Percentiles rank a stretch among this genome's conserved stretches.
phyloP scores from a whole-genome alignment of 2,888 invertebrate species.

The Platycheirus rosarum region DNA sequence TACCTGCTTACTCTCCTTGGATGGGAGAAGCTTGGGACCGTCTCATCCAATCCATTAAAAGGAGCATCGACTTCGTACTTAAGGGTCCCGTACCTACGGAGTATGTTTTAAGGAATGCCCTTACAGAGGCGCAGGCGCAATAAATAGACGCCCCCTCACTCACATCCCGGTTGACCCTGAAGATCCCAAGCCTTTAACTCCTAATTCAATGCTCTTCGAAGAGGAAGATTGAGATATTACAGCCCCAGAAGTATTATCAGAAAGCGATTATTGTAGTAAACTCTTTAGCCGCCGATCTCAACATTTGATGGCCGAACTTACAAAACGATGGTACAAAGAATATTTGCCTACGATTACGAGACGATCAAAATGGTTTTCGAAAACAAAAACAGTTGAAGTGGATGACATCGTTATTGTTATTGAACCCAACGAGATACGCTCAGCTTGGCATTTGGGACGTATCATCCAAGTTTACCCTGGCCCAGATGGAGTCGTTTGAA shows the following conservation, averaged over 20 bases:
- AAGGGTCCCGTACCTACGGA: neutral
- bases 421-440: too few relatives aligned
- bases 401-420: too few relatives aligned
- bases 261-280: neutral
- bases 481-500: too few relatives aligned
- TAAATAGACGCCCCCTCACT: neutral
- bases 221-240: neutral
- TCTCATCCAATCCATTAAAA: conserved; percentile 29
- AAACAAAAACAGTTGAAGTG: too few relatives aligned
- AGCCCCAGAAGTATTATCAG: too few relatives aligned
- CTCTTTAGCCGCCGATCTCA: neutral
- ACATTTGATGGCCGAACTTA: neutral
- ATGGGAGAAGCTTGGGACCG: conserved; percentile 25
- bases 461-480: too few relatives aligned
- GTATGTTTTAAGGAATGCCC: neutral
- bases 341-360: too few relatives aligned
- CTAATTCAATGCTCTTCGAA: neutral
- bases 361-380: too few relatives aligned
- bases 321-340: neutral
- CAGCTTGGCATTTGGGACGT: too few relatives aligned
- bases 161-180: neutral
- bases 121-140: neutral
- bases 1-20: conserved; percentile 31
- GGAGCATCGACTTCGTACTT: conserved; percentile 3
- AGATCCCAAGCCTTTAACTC: neutral